Evolutionary conservation across 2,797 vertebrate genomes (phyloP).

Genomic region (Pelodytes ibericus): DNA sequence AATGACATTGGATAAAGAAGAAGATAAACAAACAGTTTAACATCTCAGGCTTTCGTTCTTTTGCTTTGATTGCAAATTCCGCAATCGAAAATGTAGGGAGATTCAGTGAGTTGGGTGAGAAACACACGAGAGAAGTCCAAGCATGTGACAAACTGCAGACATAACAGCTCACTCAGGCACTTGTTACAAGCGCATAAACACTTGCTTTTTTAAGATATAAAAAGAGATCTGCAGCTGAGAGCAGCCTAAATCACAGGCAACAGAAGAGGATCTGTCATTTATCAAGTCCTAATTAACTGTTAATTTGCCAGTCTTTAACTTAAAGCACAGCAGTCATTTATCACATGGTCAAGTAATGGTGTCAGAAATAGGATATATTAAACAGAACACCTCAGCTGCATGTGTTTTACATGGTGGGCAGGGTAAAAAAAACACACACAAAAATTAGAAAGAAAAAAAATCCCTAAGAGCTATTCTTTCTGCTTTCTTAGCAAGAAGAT

Average conservation of each 20-base stretch:
- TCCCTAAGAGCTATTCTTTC: constrained; percentile 2
- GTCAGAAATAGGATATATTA: constrained; percentile 58
- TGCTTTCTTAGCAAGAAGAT: constrained; percentile 40
- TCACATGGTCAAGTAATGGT: constrained; percentile 71
- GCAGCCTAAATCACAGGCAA: constrained; percentile 57
- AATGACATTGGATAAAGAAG: not conserved
- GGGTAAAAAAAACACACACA: not conserved
- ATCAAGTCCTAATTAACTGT: constrained; percentile 85
- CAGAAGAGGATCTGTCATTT: constrained; percentile 77
- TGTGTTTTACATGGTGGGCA: constrained; percentile 18
- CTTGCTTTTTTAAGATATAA: constrained; percentile 74
- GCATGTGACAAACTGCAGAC: constrained; percentile 80
- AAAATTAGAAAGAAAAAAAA: not conserved
- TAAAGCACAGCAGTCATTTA: constrained; percentile 80
- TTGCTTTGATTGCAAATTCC: constrained; percentile 37
- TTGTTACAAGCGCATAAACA: constrained; percentile 88
- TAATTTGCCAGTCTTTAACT: constrained; percentile 82
- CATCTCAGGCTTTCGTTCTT: constrained; percentile 12
- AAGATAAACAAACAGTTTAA: constrained; percentile 5
- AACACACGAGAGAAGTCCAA: constrained; percentile 74
- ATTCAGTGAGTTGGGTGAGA: constrained; percentile 44
- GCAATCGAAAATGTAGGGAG: constrained; percentile 34
- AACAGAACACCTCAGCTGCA: constrained; percentile 38
- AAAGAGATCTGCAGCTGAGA: constrained; percentile 66
- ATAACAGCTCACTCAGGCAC: constrained; percentile 77